These are phyloP conservation scores for Cavia aperea DNA, from an alignment of 2,113 vertebrate genomes.

Conservation along the genomic window DNA sequence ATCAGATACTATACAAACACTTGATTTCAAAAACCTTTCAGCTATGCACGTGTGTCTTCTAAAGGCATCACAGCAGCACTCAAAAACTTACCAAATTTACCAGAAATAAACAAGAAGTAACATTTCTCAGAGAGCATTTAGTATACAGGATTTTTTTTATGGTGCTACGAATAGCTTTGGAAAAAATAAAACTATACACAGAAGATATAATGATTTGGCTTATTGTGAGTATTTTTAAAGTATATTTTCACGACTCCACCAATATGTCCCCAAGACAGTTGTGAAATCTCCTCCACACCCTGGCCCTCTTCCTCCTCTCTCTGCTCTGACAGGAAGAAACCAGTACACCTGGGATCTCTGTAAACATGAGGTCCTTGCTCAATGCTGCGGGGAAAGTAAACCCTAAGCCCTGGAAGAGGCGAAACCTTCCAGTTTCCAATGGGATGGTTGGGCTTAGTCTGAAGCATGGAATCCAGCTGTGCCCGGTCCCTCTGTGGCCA, in stretches of 20 bases:
- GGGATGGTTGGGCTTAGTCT: not conserved
- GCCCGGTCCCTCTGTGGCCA: not conserved
- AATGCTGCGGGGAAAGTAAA: slow-evolving; percentile 35
- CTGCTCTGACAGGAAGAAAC: not conserved
- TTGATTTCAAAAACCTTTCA: not conserved
- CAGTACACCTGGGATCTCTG: not conserved
- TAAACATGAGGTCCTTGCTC: slow-evolving; percentile 45
- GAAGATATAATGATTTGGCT: not conserved
- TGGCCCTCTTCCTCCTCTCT: not conserved
- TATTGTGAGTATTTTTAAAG: not conserved
- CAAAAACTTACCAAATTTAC: not conserved
- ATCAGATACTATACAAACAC: not conserved
- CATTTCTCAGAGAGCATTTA: not conserved
- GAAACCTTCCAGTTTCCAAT: slow-evolving; percentile 29
- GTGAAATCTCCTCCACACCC: not conserved
- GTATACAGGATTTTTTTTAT: not conserved
- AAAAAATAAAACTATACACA: not conserved
- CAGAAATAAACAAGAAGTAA: not conserved
- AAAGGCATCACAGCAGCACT: not conserved
- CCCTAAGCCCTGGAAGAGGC: not conserved
- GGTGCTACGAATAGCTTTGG: not conserved
- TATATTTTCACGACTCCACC: not conserved
- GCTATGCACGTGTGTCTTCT: not conserved
- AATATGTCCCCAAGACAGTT: not conserved
- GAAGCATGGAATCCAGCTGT: not conserved